Percentiles rank a stretch among this genome's conserved stretches.
Evolutionary conservation across 2,797 vertebrate genomes (phyloP).

Genomic region (Microctenopoma stevenorrisi): DNA sequence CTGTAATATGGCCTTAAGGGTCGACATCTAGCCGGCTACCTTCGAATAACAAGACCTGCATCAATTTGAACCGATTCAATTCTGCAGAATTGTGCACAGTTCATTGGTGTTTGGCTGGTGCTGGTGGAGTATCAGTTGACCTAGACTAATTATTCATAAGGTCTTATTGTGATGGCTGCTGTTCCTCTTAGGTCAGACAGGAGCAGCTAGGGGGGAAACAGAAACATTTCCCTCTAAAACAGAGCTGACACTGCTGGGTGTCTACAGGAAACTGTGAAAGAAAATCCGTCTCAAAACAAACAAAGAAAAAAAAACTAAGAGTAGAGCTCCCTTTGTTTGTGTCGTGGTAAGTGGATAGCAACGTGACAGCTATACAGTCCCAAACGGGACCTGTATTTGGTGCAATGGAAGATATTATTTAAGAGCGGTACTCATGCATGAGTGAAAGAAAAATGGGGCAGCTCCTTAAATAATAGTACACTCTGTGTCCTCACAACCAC

Average conservation of each 20-base stretch:
- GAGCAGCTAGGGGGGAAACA: slow-evolving; percentile 58
- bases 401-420: slow-evolving; percentile 37
- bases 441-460: slow-evolving; percentile 46
- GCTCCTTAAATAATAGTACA: slow-evolving; percentile 71
- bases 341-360: slow-evolving; percentile 22
- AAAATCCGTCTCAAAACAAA: slow-evolving; percentile 31
- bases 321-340: slow-evolving; percentile 14
- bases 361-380: slow-evolving; percentile 40
- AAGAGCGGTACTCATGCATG: slow-evolving; percentile 34
- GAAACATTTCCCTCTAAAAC: slow-evolving; percentile 67
- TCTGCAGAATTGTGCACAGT: slow-evolving; percentile 67
- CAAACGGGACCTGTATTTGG: slow-evolving; percentile 47
- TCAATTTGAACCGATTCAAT: slow-evolving; percentile 68
- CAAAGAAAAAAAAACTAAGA: slow-evolving; percentile 6
- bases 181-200: slow-evolving; percentile 60
- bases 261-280: slow-evolving; percentile 40
- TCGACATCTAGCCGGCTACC: slow-evolving; percentile 61
- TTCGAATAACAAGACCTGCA: slow-evolving; percentile 63
- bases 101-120: slow-evolving; percentile 69
- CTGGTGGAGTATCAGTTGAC: slow-evolving; percentile 74
- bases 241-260: slow-evolving; percentile 43
- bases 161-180: slow-evolving; percentile 76
- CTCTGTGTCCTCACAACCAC: slow-evolving; percentile 61
- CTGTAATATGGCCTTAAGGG: slow-evolving; percentile 52
- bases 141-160: slow-evolving; percentile 79